These are phyloP conservation scores for Thereuonema tuberculata DNA, from an alignment of 1,140 invertebrate genomes.

Conservation along the genomic window DNA sequence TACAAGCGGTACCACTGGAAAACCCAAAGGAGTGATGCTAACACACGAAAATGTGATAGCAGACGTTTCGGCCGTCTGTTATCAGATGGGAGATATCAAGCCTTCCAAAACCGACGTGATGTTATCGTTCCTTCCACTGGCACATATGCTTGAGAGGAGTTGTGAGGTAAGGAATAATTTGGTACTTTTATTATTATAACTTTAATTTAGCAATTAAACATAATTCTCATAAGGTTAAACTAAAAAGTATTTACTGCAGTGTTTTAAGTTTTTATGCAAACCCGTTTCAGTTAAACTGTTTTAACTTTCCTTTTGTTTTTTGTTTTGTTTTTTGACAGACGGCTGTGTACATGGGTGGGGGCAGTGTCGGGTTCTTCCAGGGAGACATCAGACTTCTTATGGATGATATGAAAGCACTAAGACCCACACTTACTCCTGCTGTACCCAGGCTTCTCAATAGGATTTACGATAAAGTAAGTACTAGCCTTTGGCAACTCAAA, in stretches of 20 bases:
- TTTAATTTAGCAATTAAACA: no score
- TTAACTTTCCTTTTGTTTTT: not conserved
- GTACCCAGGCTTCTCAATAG: slow-evolving; percentile 88
- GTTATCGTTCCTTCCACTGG: slow-evolving; percentile 90
- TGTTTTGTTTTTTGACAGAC: slow-evolving; percentile 15
- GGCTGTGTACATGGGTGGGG: slow-evolving; percentile 77
- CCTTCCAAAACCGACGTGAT: slow-evolving; percentile 59
- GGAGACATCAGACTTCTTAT: slow-evolving; percentile 79
- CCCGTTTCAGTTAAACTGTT: no score
- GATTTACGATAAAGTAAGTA: slow-evolving; percentile 63
- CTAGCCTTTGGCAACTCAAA: no score
- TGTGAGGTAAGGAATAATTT: slow-evolving; percentile 76
- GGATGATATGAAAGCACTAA: slow-evolving; percentile 81
- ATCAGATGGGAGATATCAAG: slow-evolving; percentile 63
- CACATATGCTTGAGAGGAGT: slow-evolving; percentile 89
- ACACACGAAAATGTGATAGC: slow-evolving; percentile 86
- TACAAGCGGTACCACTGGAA: slow-evolving; percentile 94
- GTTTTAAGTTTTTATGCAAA: not conserved
- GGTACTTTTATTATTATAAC: no score
- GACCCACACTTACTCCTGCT: slow-evolving; percentile 85
- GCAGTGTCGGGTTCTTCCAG: slow-evolving; percentile 79
- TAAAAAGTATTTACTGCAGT: not conserved
- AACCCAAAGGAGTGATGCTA: slow-evolving; percentile 94
- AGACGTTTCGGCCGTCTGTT: slow-evolving; percentile 59
- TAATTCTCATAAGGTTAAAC: no score